Base-by-base conservation (phyloP, 1,140 invertebrate species). In the Drosophila arawakana region DNA sequence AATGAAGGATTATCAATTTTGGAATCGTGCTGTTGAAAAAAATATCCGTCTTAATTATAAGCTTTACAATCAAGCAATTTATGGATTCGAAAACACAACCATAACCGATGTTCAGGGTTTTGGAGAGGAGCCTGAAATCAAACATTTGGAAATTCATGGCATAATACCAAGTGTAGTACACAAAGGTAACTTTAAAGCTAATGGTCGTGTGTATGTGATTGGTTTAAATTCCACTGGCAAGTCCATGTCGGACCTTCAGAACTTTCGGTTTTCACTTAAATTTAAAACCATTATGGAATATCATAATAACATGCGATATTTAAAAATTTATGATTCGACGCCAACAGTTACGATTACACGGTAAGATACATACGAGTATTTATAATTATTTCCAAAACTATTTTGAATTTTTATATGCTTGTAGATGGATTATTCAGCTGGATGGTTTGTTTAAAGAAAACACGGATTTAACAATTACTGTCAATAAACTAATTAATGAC, bases 401-500 rank as follows among this genome's bases (percentile, higher is more conserved):
- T 3, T 41, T 4, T 11, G 11, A 11, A 41, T 41, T 11, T 15
- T 15, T 15, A 15, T 41, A 41, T 41, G 39, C 10, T 7, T 61
- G 3, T 25, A 78, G 65, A 11, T 75, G 71, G 75, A 78, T 75
- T n/a, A 49, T 86, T 1, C 76, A 61, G 61, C 34, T 86, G 61
- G 78, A 86, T 15, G 75, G 79, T 11, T 66, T 86, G 13, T 81
- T 81, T n/a, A 46, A 49, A 0, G 69, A 75, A 2, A 86, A 86
- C 21, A 58, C 67, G 25, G 82, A 86, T 50, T 4, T 85, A 13
- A 69, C 82, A 7, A 63, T 79, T 37, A 61, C 72, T 7, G n/a
- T 86, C 4, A 86, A 86, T 44, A 55, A 76, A 2, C 47, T 86
- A 2, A 67, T 86, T 18, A 86, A 86, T 49, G 6, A 8, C 3